These are phyloP conservation scores for Cliona cf. orientalis DNA, from an alignment of 37 sponge, comb jelly and placozoan species.

Conservation along the genomic window DNA sequence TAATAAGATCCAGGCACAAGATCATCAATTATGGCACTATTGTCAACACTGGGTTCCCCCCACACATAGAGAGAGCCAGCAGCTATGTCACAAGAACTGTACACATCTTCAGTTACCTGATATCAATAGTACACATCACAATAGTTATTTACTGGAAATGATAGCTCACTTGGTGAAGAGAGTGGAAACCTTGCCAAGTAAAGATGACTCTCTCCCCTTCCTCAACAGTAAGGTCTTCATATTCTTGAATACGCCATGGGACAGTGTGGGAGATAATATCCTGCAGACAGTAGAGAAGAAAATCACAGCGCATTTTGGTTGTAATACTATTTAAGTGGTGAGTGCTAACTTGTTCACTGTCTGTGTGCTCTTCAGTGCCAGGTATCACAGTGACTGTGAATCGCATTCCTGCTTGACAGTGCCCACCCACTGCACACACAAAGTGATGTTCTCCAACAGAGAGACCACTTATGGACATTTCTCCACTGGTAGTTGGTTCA, in stretches of 20 bases:
- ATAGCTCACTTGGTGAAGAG: conserved; percentile 68
- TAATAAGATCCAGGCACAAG: conserved; percentile 74
- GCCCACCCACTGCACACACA: conserved; percentile 69
- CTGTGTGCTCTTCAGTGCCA: not conserved
- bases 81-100: conserved; percentile 39
- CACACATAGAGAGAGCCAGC: conserved; percentile 56
- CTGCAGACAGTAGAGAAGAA: too few species aligned
- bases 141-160: not conserved
- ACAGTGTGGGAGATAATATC: conserved; percentile 26
- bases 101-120: conserved; percentile 61
- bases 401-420: conserved; percentile 78
- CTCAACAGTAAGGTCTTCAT: conserved; percentile 37
- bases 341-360: not conserved
- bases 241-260: conserved; percentile 68
- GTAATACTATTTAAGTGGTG: too few species aligned
- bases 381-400: conserved; percentile 61
- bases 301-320: too few species aligned
- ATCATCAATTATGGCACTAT: conserved; percentile 26
- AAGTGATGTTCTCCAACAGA: conserved; percentile 74
- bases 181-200: conserved; percentile 78
- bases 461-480: conserved; percentile 60
- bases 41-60: conserved; percentile 73
- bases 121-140: too few species aligned
- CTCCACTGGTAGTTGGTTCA: conserved; percentile 33
- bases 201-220: conserved; percentile 55